Evolutionary conservation across 2,888 invertebrate genomes (phyloP), one percentile per base, ranked within the genome.

Genomic region (Perithous albicinctus): DNA sequence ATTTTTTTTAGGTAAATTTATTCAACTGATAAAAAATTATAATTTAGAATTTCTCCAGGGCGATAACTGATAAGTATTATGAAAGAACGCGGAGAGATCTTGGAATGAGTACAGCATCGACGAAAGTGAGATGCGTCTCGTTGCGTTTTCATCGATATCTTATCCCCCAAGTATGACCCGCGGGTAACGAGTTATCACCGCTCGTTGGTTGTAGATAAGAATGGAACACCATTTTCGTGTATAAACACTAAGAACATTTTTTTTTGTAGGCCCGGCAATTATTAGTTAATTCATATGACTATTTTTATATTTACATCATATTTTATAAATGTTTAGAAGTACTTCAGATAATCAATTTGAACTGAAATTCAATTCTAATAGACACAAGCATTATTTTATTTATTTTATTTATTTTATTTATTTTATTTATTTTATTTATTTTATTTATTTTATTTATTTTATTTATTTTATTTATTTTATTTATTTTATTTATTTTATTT

Each of bases 101-200:
- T 23, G n/a, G 41, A 78, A 12, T 32, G 20, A 46, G 43, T 23
- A 64, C 41, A 12, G 23, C 38, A 29, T 12, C 26, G 18, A 66
- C 23, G 41, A 56, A 72, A 35, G 26, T 23, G 1, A 15, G 15
- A 20, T 54, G 46, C 29, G 43, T 32, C 26, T 72, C 23, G 64
- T 73, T 35, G 67, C 73, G 63, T 67, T 61, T 29, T 46, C 54
- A 29, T 29, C 2, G 69, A 78, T 81, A 78, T 74, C 67, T 81
- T 78, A 74, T 81, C 78, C 81, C n/a, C 18, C 56, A 6, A 1
- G n/a, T 48, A 10, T 81, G 81, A 81, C 81, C 80, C 43, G 67
- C 10, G 61, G 56, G 20, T 54, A 29, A 41, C 20, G 54, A 69
- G 69, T 74, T 81, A 78, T 81, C 77, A 54, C 23, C 6, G 41